Evolutionary conservation across 2,113 vertebrate species (phyloP).

Genomic region (Diadophis punctatus): DNA sequence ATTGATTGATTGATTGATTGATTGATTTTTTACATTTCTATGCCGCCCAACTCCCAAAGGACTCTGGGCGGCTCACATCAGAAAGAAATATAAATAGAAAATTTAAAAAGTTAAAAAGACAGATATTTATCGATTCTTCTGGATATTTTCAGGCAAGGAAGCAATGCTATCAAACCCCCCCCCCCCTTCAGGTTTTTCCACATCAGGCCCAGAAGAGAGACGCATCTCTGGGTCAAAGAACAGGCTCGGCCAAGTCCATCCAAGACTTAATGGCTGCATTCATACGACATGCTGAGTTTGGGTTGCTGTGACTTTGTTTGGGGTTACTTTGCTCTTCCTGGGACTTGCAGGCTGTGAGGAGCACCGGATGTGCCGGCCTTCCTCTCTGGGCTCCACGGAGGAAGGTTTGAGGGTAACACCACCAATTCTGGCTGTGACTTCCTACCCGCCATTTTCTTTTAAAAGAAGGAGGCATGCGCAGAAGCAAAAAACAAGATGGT

Average conservation of each 20-base stretch:
- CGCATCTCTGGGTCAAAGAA: neutral
- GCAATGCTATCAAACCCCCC: neutral
- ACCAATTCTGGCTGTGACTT: neutral
- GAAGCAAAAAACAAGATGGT: too few relatives aligned
- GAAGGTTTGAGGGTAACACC: neutral
- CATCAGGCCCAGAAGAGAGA: neutral
- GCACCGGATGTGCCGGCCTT: neutral
- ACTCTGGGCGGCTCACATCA: too few relatives aligned
- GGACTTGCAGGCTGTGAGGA: neutral
- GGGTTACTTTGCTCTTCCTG: neutral
- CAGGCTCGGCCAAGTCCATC: neutral
- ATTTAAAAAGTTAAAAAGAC: too few relatives aligned
- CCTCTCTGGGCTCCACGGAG: neutral
- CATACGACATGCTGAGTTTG: neutral
- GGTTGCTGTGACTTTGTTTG: neutral
- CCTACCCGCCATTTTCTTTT: neutral
- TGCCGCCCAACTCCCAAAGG: too few relatives aligned
- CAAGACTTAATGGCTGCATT: neutral
- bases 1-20: too few relatives aligned
- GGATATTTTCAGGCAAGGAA: neutral
- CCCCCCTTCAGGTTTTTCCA: neutral
- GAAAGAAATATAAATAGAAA: too few relatives aligned
- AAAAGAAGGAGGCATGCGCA: neutral
- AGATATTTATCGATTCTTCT: neutral
- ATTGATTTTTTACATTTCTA: too few relatives aligned